Percentiles rank a stretch among this genome's conserved stretches.
phyloP scores from a whole-genome alignment of 1,140 invertebrate species.

The Drosophila sproati region DNA sequence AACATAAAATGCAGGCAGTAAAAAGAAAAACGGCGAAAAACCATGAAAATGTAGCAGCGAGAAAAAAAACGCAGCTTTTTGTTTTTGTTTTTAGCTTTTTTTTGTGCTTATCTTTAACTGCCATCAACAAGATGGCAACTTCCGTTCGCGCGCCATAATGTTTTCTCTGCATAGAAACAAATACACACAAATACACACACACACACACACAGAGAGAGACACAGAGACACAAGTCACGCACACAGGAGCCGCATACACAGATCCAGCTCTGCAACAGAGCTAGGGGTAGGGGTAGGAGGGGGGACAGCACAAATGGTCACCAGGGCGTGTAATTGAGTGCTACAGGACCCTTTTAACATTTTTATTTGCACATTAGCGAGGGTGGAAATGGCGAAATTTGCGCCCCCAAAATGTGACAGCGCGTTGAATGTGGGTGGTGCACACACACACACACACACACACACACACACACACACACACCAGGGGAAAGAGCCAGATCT shows the following conservation, averaged over 20 bases:
- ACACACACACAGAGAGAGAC: slow-evolving; percentile 28
- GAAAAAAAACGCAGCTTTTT: slow-evolving; percentile 58
- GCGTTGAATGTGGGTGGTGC: slow-evolving; percentile 73
- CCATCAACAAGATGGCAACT: slow-evolving; percentile 85
- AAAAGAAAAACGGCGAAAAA: slow-evolving; percentile 74
- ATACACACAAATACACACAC: slow-evolving; percentile 45
- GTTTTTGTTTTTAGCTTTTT: slow-evolving; percentile 33
- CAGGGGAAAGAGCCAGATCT: background rate
- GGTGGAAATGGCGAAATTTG: slow-evolving; percentile 83
- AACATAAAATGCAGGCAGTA: slow-evolving; percentile 74
- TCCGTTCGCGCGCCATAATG: slow-evolving; percentile 84
- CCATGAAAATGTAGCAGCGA: slow-evolving; percentile 51
- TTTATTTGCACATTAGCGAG: slow-evolving; percentile 85
- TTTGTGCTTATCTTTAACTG: slow-evolving; percentile 83
- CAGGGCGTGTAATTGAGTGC: slow-evolving; percentile 84
- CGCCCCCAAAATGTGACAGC: slow-evolving; percentile 77
- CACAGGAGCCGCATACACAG: slow-evolving; percentile 39
- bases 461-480: background rate
- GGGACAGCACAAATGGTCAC: slow-evolving; percentile 77
- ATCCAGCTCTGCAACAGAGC: slow-evolving; percentile 14
- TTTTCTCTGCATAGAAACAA: slow-evolving; percentile 70
- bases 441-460: background rate
- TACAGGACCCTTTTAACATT: slow-evolving; percentile 85
- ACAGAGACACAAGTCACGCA: slow-evolving; percentile 64
- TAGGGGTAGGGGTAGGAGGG: background rate